Evolutionary conservation across 2,113 vertebrate genomes (phyloP).

Genomic region (Tauraco erythrolophus): DNA sequence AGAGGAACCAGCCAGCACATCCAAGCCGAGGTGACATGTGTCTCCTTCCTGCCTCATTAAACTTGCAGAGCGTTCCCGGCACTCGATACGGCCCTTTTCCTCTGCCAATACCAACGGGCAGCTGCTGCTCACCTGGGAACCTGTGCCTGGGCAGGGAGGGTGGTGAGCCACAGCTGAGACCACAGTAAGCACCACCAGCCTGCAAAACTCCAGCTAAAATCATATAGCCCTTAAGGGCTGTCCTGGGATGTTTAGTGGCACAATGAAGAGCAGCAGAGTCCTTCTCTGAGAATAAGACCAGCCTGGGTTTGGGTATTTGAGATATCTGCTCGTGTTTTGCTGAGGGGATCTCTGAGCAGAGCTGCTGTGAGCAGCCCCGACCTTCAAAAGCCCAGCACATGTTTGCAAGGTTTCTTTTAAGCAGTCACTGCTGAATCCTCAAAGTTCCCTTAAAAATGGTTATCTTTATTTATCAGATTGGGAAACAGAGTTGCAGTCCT

Average conservation of each 20-base stretch:
- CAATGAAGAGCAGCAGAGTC: not conserved
- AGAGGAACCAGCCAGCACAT: not conserved
- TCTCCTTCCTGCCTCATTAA: constrained; percentile 66
- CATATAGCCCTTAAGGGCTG: rapidly evolving
- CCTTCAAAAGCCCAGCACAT: not conserved
- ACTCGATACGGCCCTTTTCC: constrained; percentile 21
- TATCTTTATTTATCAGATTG: not conserved
- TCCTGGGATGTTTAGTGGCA: not conserved
- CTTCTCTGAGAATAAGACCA: not conserved
- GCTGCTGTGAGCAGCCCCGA: not conserved
- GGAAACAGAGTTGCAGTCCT: not conserved
- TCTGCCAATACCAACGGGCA: not conserved
- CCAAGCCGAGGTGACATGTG: not conserved
- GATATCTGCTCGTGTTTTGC: not conserved
- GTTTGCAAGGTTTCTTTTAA: not conserved
- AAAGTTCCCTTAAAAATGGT: not conserved
- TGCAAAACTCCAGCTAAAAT: not conserved
- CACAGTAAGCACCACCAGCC: not conserved
- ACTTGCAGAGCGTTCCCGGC: constrained; percentile 61
- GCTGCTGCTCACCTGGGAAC: constrained; percentile 13
- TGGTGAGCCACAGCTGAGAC: rapidly evolving
- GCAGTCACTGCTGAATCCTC: not conserved
- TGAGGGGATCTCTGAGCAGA: not conserved
- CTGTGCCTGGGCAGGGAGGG: not conserved
- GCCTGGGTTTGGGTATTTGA: not conserved